Conservation (phyloP, 2,888 invertebrate genomes). For the Macrosiphum euphorbiae region DNA sequence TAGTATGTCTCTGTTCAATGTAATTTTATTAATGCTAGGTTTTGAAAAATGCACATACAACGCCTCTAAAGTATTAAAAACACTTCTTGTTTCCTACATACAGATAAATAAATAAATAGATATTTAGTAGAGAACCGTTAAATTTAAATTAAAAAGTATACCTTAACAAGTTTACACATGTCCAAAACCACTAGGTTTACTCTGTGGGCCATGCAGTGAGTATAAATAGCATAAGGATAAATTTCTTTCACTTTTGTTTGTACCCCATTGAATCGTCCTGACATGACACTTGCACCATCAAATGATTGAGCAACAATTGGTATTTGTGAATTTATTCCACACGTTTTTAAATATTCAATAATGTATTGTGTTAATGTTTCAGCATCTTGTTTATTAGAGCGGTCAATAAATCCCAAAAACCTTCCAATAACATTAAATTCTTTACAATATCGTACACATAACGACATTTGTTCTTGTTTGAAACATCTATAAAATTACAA, state of each 20-base stretch:
- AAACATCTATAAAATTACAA: not conserved
- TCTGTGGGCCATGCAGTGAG: not conserved
- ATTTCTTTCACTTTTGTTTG: no score
- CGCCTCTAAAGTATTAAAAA: not conserved
- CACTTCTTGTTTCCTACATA: no score
- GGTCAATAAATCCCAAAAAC: not conserved
- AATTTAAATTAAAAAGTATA: not conserved
- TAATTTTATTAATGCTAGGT: not conserved
- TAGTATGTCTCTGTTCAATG: no score
- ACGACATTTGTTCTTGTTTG: constrained; percentile 17
- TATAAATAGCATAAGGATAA: no score
- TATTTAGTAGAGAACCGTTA: no score
- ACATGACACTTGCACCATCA: no score
- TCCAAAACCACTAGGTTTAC: constrained; percentile 4
- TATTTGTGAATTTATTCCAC: no score
- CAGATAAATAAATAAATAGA: no score
- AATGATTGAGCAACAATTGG: no score
- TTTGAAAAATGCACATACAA: not conserved
- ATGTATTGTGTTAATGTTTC: no score
- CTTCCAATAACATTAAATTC: not conserved
- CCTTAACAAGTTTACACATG: not conserved
- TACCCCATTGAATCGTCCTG: no score
- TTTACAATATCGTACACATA: constrained; percentile 16
- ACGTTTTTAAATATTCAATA: no score
- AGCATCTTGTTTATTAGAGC: not conserved